These are phyloP conservation scores for Notechis scutatus DNA, from an alignment of 2,113 vertebrate genomes.

Conservation along the genomic window DNA sequence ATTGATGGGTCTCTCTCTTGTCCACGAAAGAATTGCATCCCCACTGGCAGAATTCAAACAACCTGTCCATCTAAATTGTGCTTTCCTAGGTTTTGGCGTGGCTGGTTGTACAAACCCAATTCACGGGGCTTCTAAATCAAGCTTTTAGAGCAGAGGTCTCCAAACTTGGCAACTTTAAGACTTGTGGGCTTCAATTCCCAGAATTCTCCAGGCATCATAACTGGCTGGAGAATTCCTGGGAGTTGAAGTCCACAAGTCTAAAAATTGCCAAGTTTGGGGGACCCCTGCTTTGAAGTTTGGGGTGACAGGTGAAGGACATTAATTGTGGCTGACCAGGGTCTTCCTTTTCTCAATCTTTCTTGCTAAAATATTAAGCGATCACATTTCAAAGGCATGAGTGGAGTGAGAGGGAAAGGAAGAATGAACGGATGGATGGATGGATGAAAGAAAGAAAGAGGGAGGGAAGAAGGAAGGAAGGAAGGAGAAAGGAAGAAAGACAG, in stretches of 20 bases:
- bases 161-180: no score
- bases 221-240: no score
- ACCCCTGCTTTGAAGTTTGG: no score
- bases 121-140: background rate
- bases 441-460: background rate
- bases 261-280: no score
- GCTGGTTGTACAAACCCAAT: background rate
- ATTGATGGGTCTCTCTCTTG: no score
- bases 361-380: background rate
- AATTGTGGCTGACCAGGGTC: background rate
- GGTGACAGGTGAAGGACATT: background rate
- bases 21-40: no score
- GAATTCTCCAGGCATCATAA: no score
- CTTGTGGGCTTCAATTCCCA: no score
- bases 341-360: background rate
- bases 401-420: background rate
- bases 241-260: no score
- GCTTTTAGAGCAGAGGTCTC: background rate
- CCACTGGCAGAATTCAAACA: background rate
- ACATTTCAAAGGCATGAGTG: background rate
- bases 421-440: background rate
- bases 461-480: background rate
- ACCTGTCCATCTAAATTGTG: background rate
- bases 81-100: no score
- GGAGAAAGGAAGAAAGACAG: rapidly evolving